Evolutionary conservation across 1,140 invertebrate species (phyloP).

Genomic region (Papilio aristodemus): DNA sequence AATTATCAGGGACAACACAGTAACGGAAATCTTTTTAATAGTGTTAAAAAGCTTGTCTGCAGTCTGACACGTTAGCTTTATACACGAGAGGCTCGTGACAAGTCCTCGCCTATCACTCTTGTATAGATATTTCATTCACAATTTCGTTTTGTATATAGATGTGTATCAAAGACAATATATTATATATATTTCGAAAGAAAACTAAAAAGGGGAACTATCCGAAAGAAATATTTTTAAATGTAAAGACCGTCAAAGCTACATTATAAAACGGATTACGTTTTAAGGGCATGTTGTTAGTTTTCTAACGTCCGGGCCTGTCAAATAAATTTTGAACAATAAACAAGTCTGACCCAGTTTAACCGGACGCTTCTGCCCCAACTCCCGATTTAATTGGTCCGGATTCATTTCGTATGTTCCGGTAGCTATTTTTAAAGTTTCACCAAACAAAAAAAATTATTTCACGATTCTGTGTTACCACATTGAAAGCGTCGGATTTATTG

Average conservation of each 20-base stretch:
- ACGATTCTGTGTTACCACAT: conserved; percentile 1
- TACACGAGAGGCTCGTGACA: too few species aligned
- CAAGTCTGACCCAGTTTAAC: not conserved
- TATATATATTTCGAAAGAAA: too few species aligned
- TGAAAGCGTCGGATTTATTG: conserved; percentile 24
- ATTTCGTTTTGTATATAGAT: too few species aligned
- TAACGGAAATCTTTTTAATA: too few species aligned
- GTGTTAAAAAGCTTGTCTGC: too few species aligned
- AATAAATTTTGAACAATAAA: conserved; percentile 9
- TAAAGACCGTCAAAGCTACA: not conserved
- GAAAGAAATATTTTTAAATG: too few species aligned
- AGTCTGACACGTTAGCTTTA: too few species aligned
- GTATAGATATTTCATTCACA: too few species aligned
- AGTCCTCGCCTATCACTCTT: too few species aligned
- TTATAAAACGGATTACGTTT: not conserved
- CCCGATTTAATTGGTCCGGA: conserved; percentile 28
- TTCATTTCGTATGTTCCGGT: conserved; percentile 12
- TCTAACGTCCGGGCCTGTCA: not conserved
- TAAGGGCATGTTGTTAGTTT: conserved; percentile 4
- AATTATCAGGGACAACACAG: too few species aligned
- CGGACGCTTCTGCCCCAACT: conserved; percentile 6
- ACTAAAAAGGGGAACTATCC: too few species aligned
- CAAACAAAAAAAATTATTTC: not conserved
- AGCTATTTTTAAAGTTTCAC: not conserved
- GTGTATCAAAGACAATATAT: too few species aligned